Evolutionary conservation across 2,113 vertebrate genomes (phyloP).

Genomic region (Bos taurus): DNA sequence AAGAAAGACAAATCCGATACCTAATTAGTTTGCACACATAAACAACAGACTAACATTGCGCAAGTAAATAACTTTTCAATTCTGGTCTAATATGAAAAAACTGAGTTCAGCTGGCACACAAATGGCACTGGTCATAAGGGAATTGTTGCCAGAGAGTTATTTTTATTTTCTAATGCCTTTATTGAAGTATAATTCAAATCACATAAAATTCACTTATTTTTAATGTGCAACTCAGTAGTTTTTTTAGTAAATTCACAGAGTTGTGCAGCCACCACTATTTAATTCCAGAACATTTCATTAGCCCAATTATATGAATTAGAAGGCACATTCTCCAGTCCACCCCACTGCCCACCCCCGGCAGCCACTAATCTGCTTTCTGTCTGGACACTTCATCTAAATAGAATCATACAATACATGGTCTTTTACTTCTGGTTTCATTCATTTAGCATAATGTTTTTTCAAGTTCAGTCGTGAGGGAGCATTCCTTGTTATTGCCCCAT

Average conservation of each 20-base stretch:
- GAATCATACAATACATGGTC: background rate
- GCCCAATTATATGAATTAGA: background rate
- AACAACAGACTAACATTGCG: background rate
- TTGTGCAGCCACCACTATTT: background rate
- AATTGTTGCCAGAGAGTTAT: background rate
- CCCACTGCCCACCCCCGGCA: background rate
- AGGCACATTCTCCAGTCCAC: background rate
- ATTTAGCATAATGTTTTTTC: background rate
- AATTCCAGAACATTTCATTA: slow-evolving; percentile 2
- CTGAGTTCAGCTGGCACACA: background rate
- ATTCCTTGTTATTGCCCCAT: background rate
- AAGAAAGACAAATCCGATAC: background rate
- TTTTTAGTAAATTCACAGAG: slow-evolving; percentile 3
- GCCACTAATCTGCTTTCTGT: background rate
- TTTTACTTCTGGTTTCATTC: background rate
- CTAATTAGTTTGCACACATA: background rate
- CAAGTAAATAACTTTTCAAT: background rate
- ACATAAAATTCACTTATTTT: background rate
- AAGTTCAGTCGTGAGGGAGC: background rate
- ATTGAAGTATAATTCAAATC: background rate
- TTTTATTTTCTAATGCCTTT: background rate
- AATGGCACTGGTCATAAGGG: background rate
- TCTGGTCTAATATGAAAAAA: background rate
- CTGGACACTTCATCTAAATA: background rate
- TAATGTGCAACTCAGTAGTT: background rate